These are phyloP conservation scores for Sarcophaga variegata DNA, from an alignment of 2,888 invertebrate species.

Conservation along the genomic window DNA sequence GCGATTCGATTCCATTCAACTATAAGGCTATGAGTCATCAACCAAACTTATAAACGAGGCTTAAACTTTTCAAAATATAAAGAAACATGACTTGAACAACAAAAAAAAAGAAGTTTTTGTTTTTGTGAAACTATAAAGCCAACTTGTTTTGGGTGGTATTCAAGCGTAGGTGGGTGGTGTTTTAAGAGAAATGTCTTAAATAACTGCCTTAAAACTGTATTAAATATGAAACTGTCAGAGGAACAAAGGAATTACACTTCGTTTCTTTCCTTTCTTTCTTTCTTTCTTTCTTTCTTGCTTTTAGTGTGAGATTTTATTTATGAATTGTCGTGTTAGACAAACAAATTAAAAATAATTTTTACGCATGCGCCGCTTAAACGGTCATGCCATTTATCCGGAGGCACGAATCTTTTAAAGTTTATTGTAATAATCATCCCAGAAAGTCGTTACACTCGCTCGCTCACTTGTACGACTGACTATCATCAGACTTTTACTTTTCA, in stretches of 20 bases:
- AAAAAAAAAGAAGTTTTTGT: background rate
- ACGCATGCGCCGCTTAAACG: constrained; percentile 48
- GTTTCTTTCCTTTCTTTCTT: no score
- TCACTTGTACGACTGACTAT: constrained; percentile 27
- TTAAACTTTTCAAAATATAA: constrained; percentile 26
- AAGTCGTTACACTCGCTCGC: constrained; percentile 62
- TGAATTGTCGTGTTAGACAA: no score
- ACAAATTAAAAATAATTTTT: constrained; percentile 2
- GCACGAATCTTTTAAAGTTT: constrained; percentile 9
- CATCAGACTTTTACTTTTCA: constrained; percentile 65
- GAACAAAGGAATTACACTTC: no score
- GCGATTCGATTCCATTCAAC: no score
- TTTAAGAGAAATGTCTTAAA: no score
- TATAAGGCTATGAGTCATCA: constrained; percentile 55
- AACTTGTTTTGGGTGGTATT: constrained; percentile 7
- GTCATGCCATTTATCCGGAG: constrained; percentile 29
- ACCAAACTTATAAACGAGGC: constrained; percentile 17
- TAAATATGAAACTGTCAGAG: no score
- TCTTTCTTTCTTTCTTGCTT: no score
- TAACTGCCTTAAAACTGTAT: no score
- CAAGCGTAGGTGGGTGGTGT: constrained; percentile 27
- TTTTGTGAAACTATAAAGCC: background rate
- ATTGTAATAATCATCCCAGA: constrained; percentile 31
- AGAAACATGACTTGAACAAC: background rate
- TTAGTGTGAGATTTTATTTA: no score